Base-by-base conservation (phyloP, 2,797 vertebrate species). In the Muraenolepis orangiensis region DNA sequence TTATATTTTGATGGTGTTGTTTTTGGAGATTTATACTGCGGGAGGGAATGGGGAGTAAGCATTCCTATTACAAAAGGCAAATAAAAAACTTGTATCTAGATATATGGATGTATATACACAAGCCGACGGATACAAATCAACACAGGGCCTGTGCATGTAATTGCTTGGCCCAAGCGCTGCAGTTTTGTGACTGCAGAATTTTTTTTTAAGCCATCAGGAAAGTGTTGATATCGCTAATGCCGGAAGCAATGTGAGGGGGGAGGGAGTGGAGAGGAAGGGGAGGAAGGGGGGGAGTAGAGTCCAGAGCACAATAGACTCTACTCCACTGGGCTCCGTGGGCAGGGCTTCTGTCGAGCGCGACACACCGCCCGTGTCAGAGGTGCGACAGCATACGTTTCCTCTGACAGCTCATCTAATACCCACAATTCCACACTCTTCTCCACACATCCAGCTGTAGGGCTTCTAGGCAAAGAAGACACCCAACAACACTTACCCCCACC, bases 361-460 rank as follows among this genome's bases (percentile, higher is more conserved):
- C 4, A 6, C 74, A 40, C 74, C 40, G 34, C 66, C 23, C 70
- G 34, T 34, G 31, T 75, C 40, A 74, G 31, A 76, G 66, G 29
- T 66, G 36, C 31, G 31, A 72, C 76, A 80, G 75, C 70, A 76
- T 71, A 16, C 31, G 13, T 38, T 36, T 73, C 32, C 40, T 42
- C 72, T 66, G 20, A 66, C 11, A 28, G 20, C 67, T 74, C 76
- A n/a, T n/a, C n/a, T n/a, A 77, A 61, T 71, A 71, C 74, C 83
- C 77, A 76, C 74, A 82, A 73, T 40, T 66, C 73, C 75, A 67
- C 75, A 67, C 68, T 71, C 70, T 73, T 71, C 29, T n/a, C n/a
- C n/a, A n/a, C n/a, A n/a, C 66, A 82, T 78, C 81, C 81, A 84
- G 77, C 85, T 86, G 76, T 61, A 75, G 69, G 70, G 71, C 68